Evolutionary conservation across 2,888 invertebrate species (phyloP), one percentile per base, ranked within the genome.

Genomic region (Chloroclystis v-ata): DNA sequence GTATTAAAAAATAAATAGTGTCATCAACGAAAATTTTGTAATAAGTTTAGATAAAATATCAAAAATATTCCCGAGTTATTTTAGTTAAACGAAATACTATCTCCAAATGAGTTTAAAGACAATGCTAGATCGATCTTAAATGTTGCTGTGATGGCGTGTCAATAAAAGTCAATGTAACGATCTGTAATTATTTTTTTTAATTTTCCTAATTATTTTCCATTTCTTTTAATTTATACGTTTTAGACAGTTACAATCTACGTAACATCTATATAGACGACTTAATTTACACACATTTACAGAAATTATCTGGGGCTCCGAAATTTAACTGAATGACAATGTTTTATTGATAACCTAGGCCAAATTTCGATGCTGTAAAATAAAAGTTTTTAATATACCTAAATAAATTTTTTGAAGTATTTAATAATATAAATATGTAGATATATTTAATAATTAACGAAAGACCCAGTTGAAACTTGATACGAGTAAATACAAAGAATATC

Each of bases 271-370:
- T 76, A 79, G 73, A 80, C 81, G 82, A 82, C 82, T 71, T 74
- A 74, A 81, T 85, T 79, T 80, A 82, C 76, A 86, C 77, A 82
- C 84, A 84, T 84, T 82, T 84, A 85, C 82, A 83, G 75, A 65
- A 67, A 68, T 62, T 67, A 44, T 82, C 82, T 82, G 83, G 82
- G 79, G 70, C 71, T 75, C 65, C 64, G 55, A 53, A 63, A 58
- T 62, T 24, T 25, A 35, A 37, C 20, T 26, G 39, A 32, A 25
- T 7, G 35, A 11, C 3, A 20, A 35, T 10, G 10, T 20, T 10
- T 33, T 14, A 33, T 16, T 4, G 20, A 4, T 35, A 24, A 37
- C 32, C 59, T 65, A 65, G 64, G 64, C 63, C 64, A 37, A 48
- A 53, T 53, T 57, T 59, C 52, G 49, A 45, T 52, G 33, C 13